phyloP scores from a whole-genome alignment of 2,113 vertebrate genomes.

The Procavia capensis region DNA sequence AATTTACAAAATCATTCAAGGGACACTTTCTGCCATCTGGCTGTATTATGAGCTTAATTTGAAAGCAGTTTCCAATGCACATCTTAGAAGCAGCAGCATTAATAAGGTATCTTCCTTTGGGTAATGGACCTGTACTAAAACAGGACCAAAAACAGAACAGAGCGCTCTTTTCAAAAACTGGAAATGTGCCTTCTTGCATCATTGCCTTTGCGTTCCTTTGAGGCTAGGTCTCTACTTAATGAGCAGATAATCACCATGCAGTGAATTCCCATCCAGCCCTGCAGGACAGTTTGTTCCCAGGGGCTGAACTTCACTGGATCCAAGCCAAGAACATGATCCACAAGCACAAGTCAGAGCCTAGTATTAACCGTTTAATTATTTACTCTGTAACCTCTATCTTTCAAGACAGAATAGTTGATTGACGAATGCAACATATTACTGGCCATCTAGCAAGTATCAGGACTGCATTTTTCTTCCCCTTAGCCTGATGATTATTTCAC shows the following conservation, averaged over 20 bases:
- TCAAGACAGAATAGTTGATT: neutral
- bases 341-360: neutral
- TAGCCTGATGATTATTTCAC: neutral
- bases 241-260: neutral
- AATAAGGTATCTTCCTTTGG: neutral
- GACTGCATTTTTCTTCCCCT: neutral
- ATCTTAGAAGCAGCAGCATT: neutral
- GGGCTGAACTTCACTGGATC: neutral
- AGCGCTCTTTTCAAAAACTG: neutral
- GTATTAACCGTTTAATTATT: neutral
- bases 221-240: neutral
- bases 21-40: neutral
- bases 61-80: neutral
- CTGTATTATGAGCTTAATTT: neutral
- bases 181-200: neutral
- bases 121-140: neutral
- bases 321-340: neutral
- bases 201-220: neutral
- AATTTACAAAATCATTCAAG: neutral
- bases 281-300: rapidly evolving
- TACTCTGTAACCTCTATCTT: neutral
- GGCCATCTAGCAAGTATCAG: neutral
- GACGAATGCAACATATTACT: neutral
- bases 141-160: neutral
- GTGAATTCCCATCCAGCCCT: neutral